Evolutionary conservation across 2,113 vertebrate genomes (phyloP).

Genomic region (Tapirus terrestris): DNA sequence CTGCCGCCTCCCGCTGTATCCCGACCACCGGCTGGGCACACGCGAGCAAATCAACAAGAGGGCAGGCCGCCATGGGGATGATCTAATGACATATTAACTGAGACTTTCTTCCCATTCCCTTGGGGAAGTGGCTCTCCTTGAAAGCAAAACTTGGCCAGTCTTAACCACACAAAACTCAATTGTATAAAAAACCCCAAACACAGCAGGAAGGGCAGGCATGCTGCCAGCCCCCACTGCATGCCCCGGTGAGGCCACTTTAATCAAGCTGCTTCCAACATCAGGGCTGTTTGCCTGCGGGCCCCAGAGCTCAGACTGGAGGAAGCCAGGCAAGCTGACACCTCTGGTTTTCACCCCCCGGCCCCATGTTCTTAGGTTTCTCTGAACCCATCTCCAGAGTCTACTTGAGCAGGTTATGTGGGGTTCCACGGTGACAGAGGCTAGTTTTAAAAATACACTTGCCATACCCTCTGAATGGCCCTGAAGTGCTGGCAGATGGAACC

Average conservation of each 20-base stretch:
- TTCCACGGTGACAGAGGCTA: not conserved
- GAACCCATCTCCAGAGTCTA: not conserved
- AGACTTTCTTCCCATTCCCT: slow-evolving; percentile 52
- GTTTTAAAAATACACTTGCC: not conserved
- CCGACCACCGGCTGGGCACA: not conserved
- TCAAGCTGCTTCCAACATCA: not conserved
- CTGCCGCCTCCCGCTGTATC: not conserved
- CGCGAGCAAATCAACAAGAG: not conserved
- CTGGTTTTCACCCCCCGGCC: too few species aligned
- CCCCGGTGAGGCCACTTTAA: not conserved
- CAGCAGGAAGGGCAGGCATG: not conserved
- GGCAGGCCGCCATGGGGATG: not conserved
- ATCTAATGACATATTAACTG: slow-evolving; percentile 44
- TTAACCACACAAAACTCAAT: slow-evolving; percentile 63
- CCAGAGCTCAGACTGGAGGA: not conserved
- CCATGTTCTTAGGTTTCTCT: not conserved
- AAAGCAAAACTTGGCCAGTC: slow-evolving; percentile 76
- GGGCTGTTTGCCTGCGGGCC: not conserved
- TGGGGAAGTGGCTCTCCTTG: slow-evolving; percentile 75
- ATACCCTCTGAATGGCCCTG: not conserved
- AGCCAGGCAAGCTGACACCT: not conserved
- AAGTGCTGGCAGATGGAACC: not conserved
- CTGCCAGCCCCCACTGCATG: not conserved
- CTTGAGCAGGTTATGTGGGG: not conserved
- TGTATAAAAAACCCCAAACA: slow-evolving; percentile 60